Evolutionary conservation across 2,888 invertebrate species (phyloP).

Genomic region (Ferdinandea cuprea): DNA sequence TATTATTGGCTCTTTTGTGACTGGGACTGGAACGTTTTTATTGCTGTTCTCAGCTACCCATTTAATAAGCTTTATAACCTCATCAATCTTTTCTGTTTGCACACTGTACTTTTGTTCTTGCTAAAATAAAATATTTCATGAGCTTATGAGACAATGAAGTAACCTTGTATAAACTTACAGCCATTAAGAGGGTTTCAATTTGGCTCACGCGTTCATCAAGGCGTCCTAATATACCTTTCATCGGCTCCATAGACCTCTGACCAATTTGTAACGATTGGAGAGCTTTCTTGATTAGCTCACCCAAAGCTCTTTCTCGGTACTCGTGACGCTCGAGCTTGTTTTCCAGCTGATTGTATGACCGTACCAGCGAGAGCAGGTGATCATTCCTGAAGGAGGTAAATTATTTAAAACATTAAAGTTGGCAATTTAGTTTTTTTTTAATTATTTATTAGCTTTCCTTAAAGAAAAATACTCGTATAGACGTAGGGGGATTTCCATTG

Average conservation of each 20-base stretch:
- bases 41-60: constrained; percentile 81
- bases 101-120: constrained; percentile 82
- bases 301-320: constrained; percentile 90
- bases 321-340: constrained; percentile 94
- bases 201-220: constrained; percentile 90
- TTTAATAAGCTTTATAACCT: constrained; percentile 81
- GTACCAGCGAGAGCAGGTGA: constrained; percentile 91
- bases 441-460: too few species aligned
- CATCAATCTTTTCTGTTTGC: constrained; percentile 81
- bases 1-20: constrained; percentile 75
- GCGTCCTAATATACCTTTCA: constrained; percentile 87
- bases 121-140: constrained; percentile 72
- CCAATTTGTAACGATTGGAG: constrained; percentile 89
- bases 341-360: constrained; percentile 90
- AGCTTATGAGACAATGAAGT: too few species aligned
- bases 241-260: constrained; percentile 87
- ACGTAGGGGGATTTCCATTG: too few species aligned
- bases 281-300: constrained; percentile 90
- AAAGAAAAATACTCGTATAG: too few species aligned
- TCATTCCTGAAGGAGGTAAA: constrained; percentile 81
- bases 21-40: constrained; percentile 28
- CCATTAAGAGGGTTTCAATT: constrained; percentile 89
- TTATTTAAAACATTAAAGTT: not conserved
- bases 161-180: constrained; percentile 84
- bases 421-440: not conserved